Conservation (phyloP, 2,113 vertebrate species). For the Alouatta palliata region DNA sequence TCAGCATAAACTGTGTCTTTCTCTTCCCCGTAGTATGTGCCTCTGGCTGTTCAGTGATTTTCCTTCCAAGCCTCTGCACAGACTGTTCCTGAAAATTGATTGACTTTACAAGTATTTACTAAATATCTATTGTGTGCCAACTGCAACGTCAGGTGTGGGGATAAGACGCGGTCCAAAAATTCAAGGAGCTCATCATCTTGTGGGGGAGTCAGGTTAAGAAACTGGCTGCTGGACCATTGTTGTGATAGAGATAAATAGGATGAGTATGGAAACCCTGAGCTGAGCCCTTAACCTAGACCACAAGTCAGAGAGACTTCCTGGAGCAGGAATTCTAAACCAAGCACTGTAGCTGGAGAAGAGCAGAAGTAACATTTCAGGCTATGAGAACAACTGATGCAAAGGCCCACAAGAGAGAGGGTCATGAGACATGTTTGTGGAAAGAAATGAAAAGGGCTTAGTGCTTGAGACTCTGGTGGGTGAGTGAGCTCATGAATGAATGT, state of each 20-base stretch:
- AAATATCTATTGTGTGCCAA: neutral
- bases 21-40: rapidly evolving
- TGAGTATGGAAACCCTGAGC: neutral
- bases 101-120: neutral
- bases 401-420: neutral
- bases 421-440: neutral
- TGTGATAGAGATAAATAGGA: neutral
- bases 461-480: no score
- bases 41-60: neutral
- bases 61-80: neutral
- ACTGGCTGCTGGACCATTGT: no score
- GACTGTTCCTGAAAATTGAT: neutral
- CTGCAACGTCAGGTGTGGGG: no score
- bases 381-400: rapidly evolving
- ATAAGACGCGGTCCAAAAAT: neutral
- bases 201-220: neutral
- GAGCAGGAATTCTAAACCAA: neutral
- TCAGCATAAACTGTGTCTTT: neutral
- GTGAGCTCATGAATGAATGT: neutral
- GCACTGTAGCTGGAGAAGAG: neutral
- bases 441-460: neutral
- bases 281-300: neutral
- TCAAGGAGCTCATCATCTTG: neutral
- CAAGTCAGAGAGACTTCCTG: neutral
- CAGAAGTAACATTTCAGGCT: neutral